phyloP scores from a whole-genome alignment of 64 coral and sea anemone species.

The Pocillopora verrucosa region DNA sequence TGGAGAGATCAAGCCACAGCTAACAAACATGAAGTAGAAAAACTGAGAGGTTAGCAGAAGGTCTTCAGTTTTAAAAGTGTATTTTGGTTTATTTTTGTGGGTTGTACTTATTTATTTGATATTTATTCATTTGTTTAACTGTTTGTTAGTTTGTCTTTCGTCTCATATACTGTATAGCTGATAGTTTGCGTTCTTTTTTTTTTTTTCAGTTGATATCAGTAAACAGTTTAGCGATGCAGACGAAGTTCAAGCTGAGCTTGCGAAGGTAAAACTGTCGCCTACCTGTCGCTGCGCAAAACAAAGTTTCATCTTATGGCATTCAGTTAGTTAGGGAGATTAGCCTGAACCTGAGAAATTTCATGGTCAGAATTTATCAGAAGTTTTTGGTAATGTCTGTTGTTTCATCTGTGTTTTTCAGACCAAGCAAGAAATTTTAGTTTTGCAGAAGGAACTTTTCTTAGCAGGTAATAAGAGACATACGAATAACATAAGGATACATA shows the following conservation, averaged over 20 bases:
- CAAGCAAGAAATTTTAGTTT: slow-evolving; percentile 87
- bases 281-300: neutral
- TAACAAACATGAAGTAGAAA: slow-evolving; percentile 97
- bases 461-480: slow-evolving; percentile 43
- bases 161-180: neutral
- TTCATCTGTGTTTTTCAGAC: slow-evolving; percentile 27
- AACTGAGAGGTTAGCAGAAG: slow-evolving; percentile 69
- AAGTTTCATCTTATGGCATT: too few species aligned
- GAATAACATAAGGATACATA: neutral
- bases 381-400: neutral
- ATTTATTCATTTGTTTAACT: neutral
- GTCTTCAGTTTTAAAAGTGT: neutral
- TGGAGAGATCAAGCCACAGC: slow-evolving; percentile 87
- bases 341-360: too few species aligned
- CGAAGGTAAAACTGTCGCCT: slow-evolving; percentile 25
- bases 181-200: neutral
- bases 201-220: slow-evolving; percentile 80
- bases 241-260: slow-evolving; percentile 88
- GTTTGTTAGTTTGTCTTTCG: neutral
- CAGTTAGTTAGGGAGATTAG: too few species aligned
- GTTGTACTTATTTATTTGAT: too few species aligned
- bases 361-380: too few species aligned
- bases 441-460: slow-evolving; percentile 96
- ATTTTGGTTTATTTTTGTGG: neutral
- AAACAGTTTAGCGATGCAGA: slow-evolving; percentile 99